Evolutionary conservation across 2,888 invertebrate genomes (phyloP), one percentile per base, ranked within the genome.

Genomic region (Mechanitis messenoides): DNA sequence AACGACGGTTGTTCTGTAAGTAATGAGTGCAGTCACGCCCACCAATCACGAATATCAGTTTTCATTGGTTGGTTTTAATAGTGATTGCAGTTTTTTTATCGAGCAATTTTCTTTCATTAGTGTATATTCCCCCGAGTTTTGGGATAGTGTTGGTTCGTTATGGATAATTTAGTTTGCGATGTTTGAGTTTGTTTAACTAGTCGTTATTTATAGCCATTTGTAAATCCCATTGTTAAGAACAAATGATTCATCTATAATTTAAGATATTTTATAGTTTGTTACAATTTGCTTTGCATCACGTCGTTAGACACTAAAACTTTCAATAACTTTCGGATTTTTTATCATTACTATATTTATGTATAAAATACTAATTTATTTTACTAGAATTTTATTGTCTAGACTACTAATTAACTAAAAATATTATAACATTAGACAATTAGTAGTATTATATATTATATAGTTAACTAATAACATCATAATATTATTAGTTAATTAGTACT

Each of bases 21-120:
- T 88, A 87, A 90, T 88, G 86, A 84, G 79, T 62, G 69, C 71
- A 63, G 84, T 83, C 85, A 86, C 88, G 87, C 88, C 89, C 87
- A 69, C 77, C 83, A 87, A 89, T 88, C 87, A 87, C 74, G 74
- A 67, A 64, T 69, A 73, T 65, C 71, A 67, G 70, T 74, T 74
- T 77, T 78, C 76, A 88, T 88, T 90, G 88, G 88, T 83, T 71
- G 81, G 63, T 66, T 76, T 74, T 83, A 80, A 80, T 81, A 72
- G 79, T 74, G 80, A 80, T 79, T 75, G 74, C 79, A 85, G 79
- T 68, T 81, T 75, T 77, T 79, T 84, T 84, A 81, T 77, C 78
- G 66, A 71, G 66, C 79, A 78, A 83, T 82, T 83, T 81, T 72
- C 72, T 76, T 82, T 86, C 81, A 84, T 86, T 85, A 81, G 69